These are phyloP conservation scores for Myiagra hebetior DNA, from an alignment of 2,113 vertebrate species.

Conservation along the genomic window DNA sequence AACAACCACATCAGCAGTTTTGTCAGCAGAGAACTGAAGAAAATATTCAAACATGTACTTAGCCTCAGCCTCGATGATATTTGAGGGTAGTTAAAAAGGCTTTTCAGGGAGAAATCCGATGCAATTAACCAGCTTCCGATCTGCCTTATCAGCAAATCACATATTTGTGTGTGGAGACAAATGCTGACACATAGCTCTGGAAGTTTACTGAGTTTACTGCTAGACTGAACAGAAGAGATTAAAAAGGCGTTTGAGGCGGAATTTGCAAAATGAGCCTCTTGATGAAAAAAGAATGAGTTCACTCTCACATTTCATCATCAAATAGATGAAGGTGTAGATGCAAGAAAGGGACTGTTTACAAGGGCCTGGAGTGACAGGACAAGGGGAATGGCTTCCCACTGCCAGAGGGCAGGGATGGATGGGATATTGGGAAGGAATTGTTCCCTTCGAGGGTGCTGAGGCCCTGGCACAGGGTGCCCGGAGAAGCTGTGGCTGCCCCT, in stretches of 20 bases:
- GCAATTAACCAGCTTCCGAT: slow-evolving; percentile 71
- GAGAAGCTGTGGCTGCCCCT: not conserved
- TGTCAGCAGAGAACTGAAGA: slow-evolving; percentile 46
- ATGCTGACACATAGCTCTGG: slow-evolving; percentile 46
- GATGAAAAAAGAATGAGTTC: not conserved
- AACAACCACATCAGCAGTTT: slow-evolving; percentile 69
- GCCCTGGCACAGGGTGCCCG: not conserved
- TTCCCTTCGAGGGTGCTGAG: accelerated
- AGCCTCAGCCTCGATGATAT: slow-evolving; percentile 48
- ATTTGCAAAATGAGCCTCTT: not conserved
- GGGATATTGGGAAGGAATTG: not conserved
- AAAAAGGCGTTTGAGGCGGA: not conserved
- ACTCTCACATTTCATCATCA: not conserved
- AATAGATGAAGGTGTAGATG: not conserved
- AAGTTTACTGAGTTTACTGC: slow-evolving; percentile 17
- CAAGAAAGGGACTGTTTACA: no score
- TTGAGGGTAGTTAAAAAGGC: slow-evolving; percentile 59
- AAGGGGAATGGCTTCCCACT: not conserved
- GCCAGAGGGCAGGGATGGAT: accelerated
- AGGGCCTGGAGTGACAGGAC: not conserved
- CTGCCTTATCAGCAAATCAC: slow-evolving; percentile 57
- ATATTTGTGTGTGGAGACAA: slow-evolving; percentile 46
- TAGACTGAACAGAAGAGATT: not conserved
- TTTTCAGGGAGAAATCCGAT: slow-evolving; percentile 66
- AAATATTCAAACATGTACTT: slow-evolving; percentile 52